These are phyloP conservation scores for Spongilla lacustris DNA, from an alignment of 37 sponge, comb jelly and placozoan species.

Conservation along the genomic window DNA sequence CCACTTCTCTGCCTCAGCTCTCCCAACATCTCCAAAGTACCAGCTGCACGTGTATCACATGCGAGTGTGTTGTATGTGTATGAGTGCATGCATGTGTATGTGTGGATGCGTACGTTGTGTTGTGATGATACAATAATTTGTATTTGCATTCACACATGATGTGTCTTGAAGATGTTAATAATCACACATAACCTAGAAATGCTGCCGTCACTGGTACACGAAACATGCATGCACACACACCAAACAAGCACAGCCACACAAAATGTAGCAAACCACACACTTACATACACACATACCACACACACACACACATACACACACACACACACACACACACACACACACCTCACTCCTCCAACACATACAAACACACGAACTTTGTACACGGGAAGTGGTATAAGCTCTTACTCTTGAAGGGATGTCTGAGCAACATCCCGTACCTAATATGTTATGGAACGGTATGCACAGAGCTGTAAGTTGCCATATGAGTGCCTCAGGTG, in stretches of 20 bases:
- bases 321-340: constrained; percentile 14
- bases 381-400: no score
- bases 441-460: not conserved
- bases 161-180: no score
- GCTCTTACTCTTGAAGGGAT: no score
- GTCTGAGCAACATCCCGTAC: not conserved
- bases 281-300: not conserved
- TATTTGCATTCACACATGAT: no score
- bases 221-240: not conserved
- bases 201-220: not conserved
- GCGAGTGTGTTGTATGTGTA: not conserved
- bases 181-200: no score
- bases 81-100: not conserved
- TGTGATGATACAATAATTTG: no score
- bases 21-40: constrained; percentile 77
- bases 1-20: constrained; percentile 91
- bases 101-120: not conserved
- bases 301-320: constrained; percentile 13
- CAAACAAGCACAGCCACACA: not conserved
- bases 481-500: not conserved
- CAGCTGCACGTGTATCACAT: constrained; percentile 76
- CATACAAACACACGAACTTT: constrained; percentile 9
- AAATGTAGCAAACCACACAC: not conserved
- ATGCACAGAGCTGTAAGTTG: not conserved
- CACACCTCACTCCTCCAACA: not conserved